These are phyloP conservation scores for Prunella himalayana DNA, from an alignment of 2,113 vertebrate species.

Conservation along the genomic window DNA sequence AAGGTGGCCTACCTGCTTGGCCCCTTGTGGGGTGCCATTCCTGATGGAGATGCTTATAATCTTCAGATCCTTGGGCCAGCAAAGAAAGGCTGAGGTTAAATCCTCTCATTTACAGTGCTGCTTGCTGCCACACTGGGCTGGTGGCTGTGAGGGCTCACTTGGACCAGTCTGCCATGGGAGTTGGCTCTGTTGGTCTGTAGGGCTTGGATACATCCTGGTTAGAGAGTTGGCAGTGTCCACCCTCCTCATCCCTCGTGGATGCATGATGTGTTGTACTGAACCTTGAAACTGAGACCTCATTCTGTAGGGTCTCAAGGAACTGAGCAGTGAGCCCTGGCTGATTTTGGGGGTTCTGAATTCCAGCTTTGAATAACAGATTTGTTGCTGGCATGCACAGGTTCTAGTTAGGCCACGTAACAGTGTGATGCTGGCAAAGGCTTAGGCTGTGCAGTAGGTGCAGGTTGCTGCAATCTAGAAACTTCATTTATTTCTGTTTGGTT, in stretches of 20 bases:
- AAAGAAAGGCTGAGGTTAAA: not conserved
- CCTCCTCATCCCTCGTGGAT: accelerated
- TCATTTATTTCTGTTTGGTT: not conserved
- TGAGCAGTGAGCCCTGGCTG: not conserved
- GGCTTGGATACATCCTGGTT: accelerated
- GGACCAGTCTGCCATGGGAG: accelerated
- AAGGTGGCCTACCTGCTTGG: not conserved
- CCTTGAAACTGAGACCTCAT: not conserved
- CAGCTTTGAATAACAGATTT: not conserved
- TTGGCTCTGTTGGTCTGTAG: accelerated
- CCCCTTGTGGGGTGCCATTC: not conserved
- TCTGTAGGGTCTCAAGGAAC: not conserved
- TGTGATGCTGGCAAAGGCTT: not conserved
- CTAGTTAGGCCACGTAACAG: not conserved
- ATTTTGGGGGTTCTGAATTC: not conserved
- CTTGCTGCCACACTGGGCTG: not conserved
- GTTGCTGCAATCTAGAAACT: not conserved
- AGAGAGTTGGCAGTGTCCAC: not conserved
- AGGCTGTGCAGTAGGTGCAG: not conserved
- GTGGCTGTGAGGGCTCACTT: not conserved
- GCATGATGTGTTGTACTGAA: not conserved
- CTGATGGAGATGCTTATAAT: not conserved
- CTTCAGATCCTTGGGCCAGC: not conserved
- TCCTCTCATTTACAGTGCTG: accelerated
- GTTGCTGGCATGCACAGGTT: not conserved